Conservation (phyloP, 2,797 vertebrate genomes). For the Myotis vivesi region DNA sequence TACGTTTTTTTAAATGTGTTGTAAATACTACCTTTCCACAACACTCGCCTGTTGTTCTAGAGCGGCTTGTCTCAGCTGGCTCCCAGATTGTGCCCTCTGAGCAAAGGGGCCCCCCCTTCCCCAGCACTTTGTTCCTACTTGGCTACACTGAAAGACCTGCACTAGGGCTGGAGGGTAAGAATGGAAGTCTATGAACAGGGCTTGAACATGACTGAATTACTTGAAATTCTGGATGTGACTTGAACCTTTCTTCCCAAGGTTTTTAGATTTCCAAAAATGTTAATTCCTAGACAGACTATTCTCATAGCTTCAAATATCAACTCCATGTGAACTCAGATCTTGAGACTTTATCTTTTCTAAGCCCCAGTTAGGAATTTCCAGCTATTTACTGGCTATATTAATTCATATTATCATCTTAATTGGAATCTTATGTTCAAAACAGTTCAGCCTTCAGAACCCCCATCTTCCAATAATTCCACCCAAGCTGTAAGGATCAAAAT, state of each 20-base stretch:
- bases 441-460: neutral
- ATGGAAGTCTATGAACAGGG: neutral
- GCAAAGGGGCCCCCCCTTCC: neutral
- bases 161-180: neutral
- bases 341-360: neutral
- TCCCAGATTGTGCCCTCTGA: neutral
- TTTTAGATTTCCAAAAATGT: neutral
- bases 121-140: neutral
- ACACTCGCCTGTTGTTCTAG: neutral
- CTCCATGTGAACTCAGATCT: neutral
- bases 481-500: neutral
- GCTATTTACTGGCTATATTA: neutral
- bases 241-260: neutral
- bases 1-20: neutral
- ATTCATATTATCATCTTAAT: neutral
- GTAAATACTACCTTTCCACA: neutral
- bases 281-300: neutral
- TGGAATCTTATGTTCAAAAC: neutral
- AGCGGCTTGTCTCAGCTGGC: neutral
- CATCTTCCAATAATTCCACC: neutral
- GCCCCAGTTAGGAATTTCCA: neutral
- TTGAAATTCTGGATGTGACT: conserved; percentile 1
- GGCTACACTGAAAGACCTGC: neutral
- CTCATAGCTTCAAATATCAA: neutral
- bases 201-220: neutral